Conservation (phyloP, 2,113 vertebrate species). For the Plotosus lineatus region DNA sequence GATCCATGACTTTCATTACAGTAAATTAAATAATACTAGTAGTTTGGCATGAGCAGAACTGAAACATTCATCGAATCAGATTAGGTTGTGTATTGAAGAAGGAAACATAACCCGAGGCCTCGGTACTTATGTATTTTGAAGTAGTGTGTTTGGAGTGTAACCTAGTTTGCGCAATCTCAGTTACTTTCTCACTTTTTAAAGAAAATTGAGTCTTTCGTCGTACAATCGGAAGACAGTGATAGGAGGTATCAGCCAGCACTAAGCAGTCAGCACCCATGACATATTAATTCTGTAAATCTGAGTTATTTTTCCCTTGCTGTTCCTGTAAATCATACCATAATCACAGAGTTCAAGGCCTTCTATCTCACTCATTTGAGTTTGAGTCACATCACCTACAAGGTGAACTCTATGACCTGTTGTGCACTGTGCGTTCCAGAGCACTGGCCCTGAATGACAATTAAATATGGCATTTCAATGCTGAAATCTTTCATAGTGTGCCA, state of each 20-base stretch:
- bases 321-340: constrained; percentile 11
- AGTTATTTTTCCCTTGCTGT: background rate
- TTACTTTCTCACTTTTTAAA: background rate
- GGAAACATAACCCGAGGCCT: background rate
- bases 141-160: background rate
- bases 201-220: background rate
- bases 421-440: background rate
- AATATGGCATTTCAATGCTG: constrained; percentile 10
- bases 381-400: constrained; percentile 8
- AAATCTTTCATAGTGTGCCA: constrained; percentile 7
- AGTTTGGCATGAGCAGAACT: constrained; percentile 2
- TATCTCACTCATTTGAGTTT: background rate
- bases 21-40: constrained; percentile 40
- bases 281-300: background rate
- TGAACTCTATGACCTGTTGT: background rate
- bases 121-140: constrained; percentile 15
- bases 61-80: constrained; percentile 16
- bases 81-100: constrained; percentile 27
- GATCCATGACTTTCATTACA: constrained; percentile 28
- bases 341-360: constrained; percentile 23
- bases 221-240: background rate
- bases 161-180: background rate
- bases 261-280: background rate
- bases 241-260: background rate
- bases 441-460: constrained; percentile 12